Evolutionary conservation across 1,140 invertebrate species (phyloP), one percentile per base, ranked within the genome.

Genomic region (Leptoteleia sp.): DNA sequence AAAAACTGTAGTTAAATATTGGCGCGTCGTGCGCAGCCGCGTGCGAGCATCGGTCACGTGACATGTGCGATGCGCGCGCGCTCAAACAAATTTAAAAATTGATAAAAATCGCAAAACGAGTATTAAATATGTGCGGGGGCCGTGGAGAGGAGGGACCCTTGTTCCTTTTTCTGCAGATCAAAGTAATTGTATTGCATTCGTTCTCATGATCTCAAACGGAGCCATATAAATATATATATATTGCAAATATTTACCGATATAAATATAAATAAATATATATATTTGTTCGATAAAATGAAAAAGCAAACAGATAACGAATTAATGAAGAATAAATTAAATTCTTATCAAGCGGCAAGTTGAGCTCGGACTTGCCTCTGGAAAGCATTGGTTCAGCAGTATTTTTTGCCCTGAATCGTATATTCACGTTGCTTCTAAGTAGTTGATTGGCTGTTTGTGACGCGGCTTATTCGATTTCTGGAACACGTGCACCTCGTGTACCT

Each of bases 111-210:
- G 79, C 70, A 81, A 85, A 88, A 83, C 68, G 84, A 88, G 84
- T 88, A 88, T 88, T 88, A 88, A 87, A 89, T 88, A 89, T 88
- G 85, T 88, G 85, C 84, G 87, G 85, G 86, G 87, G 85, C 84
- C 86, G 83, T 85, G 84, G 87, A 88, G 86, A 87, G 86, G 87
- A 88, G 87, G 87, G 85, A 87, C 83, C 81, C 83, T 86, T 68
- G 77, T 76, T 88, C 83, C 86, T 88, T 87, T 82, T 80, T 76
- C 77, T 67, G 59, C 61, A 75, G 65, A 68, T 52, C 37, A 65
- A 80, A 65, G 71, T 64, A 67, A 57, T 47, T 52, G 62, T 77
- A 68, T 78, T 67, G 52, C 52, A 76, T 78, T 81, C 54, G 62
- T 55, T 81, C 77, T 57, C 47, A 65, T 64, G 38, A 78, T 67